Conservation (phyloP, 2,797 vertebrate genomes). For the Rhinophrynus dorsalis region DNA sequence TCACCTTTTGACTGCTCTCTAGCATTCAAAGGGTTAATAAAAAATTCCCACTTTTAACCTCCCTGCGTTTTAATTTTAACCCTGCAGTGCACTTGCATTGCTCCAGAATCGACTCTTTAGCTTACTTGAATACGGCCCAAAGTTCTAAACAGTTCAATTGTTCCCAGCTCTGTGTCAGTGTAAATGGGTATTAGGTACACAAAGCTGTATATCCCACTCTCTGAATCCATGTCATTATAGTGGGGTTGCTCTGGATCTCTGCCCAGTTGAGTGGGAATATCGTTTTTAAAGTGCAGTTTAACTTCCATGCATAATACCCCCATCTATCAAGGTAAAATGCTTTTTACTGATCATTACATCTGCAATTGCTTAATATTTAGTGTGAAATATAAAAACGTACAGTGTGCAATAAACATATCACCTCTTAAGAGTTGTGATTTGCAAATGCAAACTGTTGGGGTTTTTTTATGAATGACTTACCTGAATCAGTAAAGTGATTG, state of each 20-base stretch:
- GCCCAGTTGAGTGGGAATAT: conserved; percentile 61
- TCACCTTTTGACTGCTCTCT: too few relatives aligned
- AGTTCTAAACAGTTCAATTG: neutral
- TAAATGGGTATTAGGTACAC: conserved; percentile 58
- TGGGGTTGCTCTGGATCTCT: conserved; percentile 70
- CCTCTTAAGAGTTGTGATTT: neutral
- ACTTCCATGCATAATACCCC: conserved; percentile 11
- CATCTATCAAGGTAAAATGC: conserved; percentile 30
- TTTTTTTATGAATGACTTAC: conserved; percentile 15
- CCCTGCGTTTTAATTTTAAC: too few relatives aligned
- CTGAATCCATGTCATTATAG: conserved; percentile 54
- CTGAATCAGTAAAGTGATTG: neutral
- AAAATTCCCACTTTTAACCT: too few relatives aligned
- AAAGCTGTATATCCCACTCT: conserved; percentile 66
- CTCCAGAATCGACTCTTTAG: too few relatives aligned
- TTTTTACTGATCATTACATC: conserved; percentile 20
- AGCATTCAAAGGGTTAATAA: too few relatives aligned
- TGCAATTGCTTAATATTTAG: conserved; percentile 16
- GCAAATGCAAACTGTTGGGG: neutral
- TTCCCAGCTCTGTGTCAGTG: neutral
- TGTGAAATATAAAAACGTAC: neutral
- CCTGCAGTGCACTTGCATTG: too few relatives aligned
- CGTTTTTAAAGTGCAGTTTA: conserved; percentile 48
- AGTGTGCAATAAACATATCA: neutral
- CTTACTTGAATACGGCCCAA: too few relatives aligned